phyloP scores from a whole-genome alignment of 1,140 invertebrate species.

The Drosophila simulans region DNA sequence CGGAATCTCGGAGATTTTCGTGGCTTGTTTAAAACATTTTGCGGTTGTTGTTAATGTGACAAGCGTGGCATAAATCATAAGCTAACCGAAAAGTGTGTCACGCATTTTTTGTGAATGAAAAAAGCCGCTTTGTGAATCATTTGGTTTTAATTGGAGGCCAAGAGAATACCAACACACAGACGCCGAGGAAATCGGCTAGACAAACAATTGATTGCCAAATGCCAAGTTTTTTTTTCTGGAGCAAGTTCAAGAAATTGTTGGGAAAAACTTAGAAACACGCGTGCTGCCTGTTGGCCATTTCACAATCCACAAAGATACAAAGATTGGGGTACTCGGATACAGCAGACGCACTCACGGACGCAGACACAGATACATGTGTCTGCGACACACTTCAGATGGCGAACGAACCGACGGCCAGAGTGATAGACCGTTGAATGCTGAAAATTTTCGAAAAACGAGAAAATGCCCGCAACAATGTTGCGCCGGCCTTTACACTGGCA shows the following conservation, averaged over 20 bases:
- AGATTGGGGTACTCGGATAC: conserved; percentile 6
- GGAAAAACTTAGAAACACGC: conserved; percentile 25
- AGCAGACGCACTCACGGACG: conserved; percentile 15
- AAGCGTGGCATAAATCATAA: conserved; percentile 56
- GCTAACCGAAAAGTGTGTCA: conserved; percentile 50
- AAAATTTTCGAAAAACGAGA: conserved; percentile 12
- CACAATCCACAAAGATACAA: conserved; percentile 28
- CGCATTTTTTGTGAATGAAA: conserved; percentile 49
- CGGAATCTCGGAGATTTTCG: conserved; percentile 32
- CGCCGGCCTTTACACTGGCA: conserved; percentile 37
- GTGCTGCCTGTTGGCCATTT: conserved; percentile 26
- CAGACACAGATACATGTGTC: neutral
- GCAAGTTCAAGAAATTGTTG: conserved; percentile 38
- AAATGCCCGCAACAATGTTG: conserved; percentile 38
- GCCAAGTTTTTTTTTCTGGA: conserved; percentile 43
- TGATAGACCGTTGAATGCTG: conserved; percentile 10
- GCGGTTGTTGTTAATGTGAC: conserved; percentile 56
- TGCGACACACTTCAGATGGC: conserved; percentile 34
- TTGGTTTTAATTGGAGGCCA: conserved; percentile 56
- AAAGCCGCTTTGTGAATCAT: conserved; percentile 48
- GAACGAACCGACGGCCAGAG: conserved; percentile 35
- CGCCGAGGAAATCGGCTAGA: conserved; percentile 54
- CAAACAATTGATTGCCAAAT: conserved; percentile 67
- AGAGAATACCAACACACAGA: conserved; percentile 11
- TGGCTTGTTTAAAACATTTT: conserved; percentile 41